phyloP scores from a whole-genome alignment of 2,888 invertebrate species.

The Brenthis daphne region DNA sequence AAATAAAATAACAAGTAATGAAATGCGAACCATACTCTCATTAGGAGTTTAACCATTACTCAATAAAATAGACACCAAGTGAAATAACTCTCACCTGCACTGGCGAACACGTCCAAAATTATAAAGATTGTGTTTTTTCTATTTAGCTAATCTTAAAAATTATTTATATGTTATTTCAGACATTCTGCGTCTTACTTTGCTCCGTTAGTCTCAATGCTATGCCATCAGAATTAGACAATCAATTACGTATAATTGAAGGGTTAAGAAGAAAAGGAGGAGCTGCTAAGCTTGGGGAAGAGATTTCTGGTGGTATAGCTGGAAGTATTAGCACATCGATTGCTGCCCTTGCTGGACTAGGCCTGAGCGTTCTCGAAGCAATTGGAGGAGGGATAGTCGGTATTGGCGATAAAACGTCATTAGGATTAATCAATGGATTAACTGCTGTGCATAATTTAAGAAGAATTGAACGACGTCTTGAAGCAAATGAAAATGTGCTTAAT shows the following conservation, averaged over 20 bases:
- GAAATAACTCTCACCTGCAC: too few species aligned
- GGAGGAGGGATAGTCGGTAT: constrained; percentile 8
- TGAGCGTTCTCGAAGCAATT: constrained; percentile 1
- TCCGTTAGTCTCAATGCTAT: constrained; percentile 3
- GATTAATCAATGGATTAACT: neutral
- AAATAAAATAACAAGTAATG: too few species aligned
- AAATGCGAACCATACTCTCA: too few species aligned
- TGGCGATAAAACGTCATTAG: neutral
- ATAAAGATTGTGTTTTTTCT: too few species aligned
- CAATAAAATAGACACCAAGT: too few species aligned
- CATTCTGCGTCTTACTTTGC: constrained; percentile 5
- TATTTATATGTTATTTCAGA: constrained; percentile 6
- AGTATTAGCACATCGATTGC: neutral
- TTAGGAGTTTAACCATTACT: too few species aligned
- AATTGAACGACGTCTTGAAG: neutral
- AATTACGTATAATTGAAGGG: too few species aligned
- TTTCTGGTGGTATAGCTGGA: neutral
- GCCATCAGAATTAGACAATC: neutral
- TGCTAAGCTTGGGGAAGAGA: constrained; percentile 4
- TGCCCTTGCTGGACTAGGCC: neutral
- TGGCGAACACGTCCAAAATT: too few species aligned
- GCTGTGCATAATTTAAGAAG: neutral
- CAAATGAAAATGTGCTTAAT: too few species aligned
- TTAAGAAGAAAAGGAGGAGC: neutral
- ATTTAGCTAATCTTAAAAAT: neutral